Evolutionary conservation across 2,113 vertebrate species (phyloP).

Genomic region (Apus apus): DNA sequence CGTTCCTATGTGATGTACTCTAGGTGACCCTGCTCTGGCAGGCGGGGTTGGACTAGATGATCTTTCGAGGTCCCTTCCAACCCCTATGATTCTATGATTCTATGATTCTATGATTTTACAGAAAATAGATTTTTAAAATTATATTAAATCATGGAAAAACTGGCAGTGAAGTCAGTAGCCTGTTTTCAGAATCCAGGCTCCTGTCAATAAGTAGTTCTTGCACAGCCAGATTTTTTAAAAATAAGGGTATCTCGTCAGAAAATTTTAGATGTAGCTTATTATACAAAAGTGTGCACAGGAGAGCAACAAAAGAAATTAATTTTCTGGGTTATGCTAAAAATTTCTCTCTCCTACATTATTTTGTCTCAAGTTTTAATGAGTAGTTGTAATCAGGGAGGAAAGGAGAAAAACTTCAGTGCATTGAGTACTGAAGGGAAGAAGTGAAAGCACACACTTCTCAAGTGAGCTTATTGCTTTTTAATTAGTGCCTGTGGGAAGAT

Average conservation of each 20-base stretch:
- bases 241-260: background rate
- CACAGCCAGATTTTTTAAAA: background rate
- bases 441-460: background rate
- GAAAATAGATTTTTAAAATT: background rate
- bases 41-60: no score
- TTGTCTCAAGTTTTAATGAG: conserved; percentile 32
- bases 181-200: background rate
- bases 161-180: background rate
- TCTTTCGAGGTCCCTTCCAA: no score
- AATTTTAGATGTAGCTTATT: background rate
- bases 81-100: no score
- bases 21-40: no score
- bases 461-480: conserved; percentile 64
- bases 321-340: background rate
- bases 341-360: background rate
- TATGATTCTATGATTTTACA: no score
- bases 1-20: no score
- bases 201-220: background rate
- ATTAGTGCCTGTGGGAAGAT: conserved; percentile 73
- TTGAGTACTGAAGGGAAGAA: conserved; percentile 8
- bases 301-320: background rate
- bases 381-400: conserved; percentile 14
- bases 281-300: background rate
- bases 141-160: background rate
- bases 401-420: conserved; percentile 1